Base-by-base conservation (phyloP, 2,888 invertebrate genomes). In the Resseliella maxima region DNA sequence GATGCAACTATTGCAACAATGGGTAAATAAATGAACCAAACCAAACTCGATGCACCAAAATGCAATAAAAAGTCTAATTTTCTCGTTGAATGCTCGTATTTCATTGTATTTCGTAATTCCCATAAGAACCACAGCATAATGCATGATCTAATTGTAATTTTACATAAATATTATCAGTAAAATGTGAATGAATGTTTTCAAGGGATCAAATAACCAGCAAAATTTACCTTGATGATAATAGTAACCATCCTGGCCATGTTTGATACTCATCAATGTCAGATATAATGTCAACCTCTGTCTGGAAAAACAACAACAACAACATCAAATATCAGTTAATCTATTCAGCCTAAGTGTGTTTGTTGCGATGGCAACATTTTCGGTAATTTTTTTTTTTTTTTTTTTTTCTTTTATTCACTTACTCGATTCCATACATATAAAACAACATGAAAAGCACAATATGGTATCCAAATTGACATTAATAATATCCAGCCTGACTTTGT, bases 11-110 rank as follows among this genome's bases (percentile, higher is more conserved):
- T 93, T 86, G 98, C 98, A 88, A 99, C 95, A 87, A 98, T 95
- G 18, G 99, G 98, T 89, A 99, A 93, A 91, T 99, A 99, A 88
- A 98, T 97, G 90, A 99, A 98, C 99, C 99, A 99, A 18, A 99
- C 99, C 59, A 99, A 93, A 90, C 98, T 98, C 24, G 98, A 98
- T 21, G 99, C 99, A 86, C 98, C 99, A 91, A 99, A 97, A 90
- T 99, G 99, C 86, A 98, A 93, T 86, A 99, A 93, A 91, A 99
- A 99, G 90, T 98, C 96, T 50, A 98, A 92, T 90, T 98, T 97
- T 88, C 95, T 94, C 86, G 94, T 94, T 89, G 95, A 95, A 90
- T 95, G 95, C 90, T 96, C 96, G 88, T 95, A 94, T 88, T 94
- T 92, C 94, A 96, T 96, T 5, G 96, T 96, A 87, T 93, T 94